Percentiles rank a stretch among this genome's conserved stretches.
These are phyloP conservation scores for Pseudocheirus occidentalis DNA, from an alignment of 2,797 vertebrate genomes.

Conservation along the genomic window DNA sequence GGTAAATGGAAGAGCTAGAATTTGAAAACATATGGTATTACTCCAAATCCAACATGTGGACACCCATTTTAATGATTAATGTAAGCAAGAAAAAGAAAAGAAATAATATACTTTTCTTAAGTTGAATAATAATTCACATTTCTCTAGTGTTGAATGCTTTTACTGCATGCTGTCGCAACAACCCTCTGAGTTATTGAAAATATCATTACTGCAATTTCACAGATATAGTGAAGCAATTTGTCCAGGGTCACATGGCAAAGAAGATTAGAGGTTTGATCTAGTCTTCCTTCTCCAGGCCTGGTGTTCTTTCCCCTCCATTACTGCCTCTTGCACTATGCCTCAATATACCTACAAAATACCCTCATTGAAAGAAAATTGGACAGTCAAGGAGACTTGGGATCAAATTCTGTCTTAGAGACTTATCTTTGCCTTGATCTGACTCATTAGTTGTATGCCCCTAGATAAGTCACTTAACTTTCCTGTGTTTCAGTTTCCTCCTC, in stretches of 20 bases:
- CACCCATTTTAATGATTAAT: neutral
- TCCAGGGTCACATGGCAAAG: neutral
- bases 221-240: neutral
- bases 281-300: neutral
- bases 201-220: neutral
- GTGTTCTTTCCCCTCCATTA: neutral
- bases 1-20: neutral
- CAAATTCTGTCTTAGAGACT: neutral
- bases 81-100: conserved; percentile 31
- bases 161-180: neutral
- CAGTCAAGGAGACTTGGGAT: neutral
- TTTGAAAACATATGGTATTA: neutral
- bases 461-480: neutral
- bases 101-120: conserved; percentile 2
- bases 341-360: neutral
- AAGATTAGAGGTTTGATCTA: neutral
- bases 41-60: neutral
- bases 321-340: neutral
- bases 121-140: neutral
- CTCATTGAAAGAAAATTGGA: neutral
- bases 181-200: neutral
- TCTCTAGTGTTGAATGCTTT: neutral
- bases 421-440: neutral
- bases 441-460: neutral
- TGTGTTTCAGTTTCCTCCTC: neutral